A percentile compares a stretch with the other conserved stretches of the same genome.
Evolutionary conservation across 2,113 vertebrate genomes (phyloP).

Genomic region (Halcyon senegalensis): DNA sequence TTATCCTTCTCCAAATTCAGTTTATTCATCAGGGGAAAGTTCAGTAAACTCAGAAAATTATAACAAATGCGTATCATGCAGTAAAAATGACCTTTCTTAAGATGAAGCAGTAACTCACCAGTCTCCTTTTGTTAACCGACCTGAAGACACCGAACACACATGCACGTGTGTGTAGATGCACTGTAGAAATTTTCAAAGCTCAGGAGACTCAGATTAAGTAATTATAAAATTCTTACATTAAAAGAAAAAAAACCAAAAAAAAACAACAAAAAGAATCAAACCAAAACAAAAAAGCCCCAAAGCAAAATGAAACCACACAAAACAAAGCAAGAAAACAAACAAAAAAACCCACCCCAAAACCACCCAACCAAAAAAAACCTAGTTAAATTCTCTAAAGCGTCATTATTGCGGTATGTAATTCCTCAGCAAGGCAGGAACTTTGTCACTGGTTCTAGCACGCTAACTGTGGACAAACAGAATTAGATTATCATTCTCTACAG

Average conservation of each 20-base stretch:
- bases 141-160: neutral
- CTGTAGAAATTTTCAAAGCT: neutral
- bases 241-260: neutral
- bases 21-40: neutral
- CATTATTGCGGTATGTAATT: neutral
- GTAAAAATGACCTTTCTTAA: neutral
- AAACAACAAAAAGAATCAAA: too few species aligned
- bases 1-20: neutral
- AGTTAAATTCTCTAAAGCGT: neutral
- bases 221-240: neutral
- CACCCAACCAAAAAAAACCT: neutral
- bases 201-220: neutral
- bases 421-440: neutral
- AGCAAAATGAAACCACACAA: too few species aligned
- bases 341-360: too few species aligned
- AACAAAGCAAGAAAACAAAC: too few species aligned
- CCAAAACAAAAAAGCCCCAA: too few species aligned
- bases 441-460: neutral
- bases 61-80: neutral
- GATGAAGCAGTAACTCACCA: neutral
- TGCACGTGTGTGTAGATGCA: accelerated
- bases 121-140: neutral
- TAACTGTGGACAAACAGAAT: neutral
- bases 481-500: neutral
- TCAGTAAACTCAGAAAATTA: neutral